Conservation (phyloP, 1,140 invertebrate species). For the Lucilia cuprina region DNA sequence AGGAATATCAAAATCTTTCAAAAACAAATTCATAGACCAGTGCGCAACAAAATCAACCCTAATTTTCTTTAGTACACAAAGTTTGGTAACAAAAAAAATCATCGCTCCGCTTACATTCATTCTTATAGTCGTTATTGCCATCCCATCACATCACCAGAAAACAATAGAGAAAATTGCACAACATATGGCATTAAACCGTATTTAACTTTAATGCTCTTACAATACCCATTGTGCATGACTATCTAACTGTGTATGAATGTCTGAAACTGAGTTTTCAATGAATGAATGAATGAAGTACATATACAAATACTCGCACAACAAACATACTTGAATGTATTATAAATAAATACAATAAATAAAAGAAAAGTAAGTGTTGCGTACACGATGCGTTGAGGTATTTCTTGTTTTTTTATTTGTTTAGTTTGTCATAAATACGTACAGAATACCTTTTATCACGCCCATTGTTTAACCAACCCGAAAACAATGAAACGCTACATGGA, state of each 20-base stretch:
- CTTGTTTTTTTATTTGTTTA: neutral
- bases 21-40: neutral
- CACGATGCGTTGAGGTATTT: neutral
- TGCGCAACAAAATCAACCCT: neutral
- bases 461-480: neutral
- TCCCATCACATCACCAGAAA: neutral
- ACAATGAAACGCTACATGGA: neutral
- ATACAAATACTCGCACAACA: neutral
- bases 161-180: slow-evolving; percentile 11
- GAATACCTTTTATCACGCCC: slow-evolving; percentile 13
- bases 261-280: neutral
- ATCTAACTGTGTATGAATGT: neutral
- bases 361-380: neutral
- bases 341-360: neutral
- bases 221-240: neutral
- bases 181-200: slow-evolving; percentile 17
- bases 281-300: neutral
- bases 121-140: slow-evolving; percentile 3
- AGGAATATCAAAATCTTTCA: neutral
- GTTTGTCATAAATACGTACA: neutral
- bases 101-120: neutral
- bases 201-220: slow-evolving; percentile 17
- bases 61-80: neutral
- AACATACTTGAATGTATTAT: neutral
- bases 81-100: neutral